Percentiles rank a stretch among this genome's conserved stretches.
Conservation (phyloP, 1,140 invertebrate genomes). For the Mesaphorura yosii region DNA sequence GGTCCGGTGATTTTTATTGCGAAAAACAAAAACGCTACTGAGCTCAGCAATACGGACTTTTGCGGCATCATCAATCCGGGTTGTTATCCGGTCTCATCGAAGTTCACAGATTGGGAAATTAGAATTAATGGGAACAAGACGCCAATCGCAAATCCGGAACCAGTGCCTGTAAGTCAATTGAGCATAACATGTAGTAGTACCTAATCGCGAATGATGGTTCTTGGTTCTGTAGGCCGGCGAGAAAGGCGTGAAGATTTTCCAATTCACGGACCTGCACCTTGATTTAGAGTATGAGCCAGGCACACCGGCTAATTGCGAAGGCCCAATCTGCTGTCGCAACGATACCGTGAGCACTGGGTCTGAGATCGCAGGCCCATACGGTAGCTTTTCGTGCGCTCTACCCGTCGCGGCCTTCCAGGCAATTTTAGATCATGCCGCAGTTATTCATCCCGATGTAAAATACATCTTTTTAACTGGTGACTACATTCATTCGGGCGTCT, state of each 20-base stretch:
- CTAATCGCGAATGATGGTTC: neutral
- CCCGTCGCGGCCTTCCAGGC: slow-evolving; percentile 2
- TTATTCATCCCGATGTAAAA: neutral
- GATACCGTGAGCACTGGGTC: slow-evolving; percentile 8
- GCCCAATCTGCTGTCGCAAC: slow-evolving; percentile 40
- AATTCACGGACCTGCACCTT: slow-evolving; percentile 42
- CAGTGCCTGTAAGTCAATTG: slow-evolving; percentile 7
- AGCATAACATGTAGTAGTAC: neutral
- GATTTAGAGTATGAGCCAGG: slow-evolving; percentile 40
- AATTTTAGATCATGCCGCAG: slow-evolving; percentile 3
- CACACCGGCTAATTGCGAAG: slow-evolving; percentile 37
- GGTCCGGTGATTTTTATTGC: too few species aligned
- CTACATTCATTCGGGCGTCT: slow-evolving; percentile 42
- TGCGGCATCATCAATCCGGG: slow-evolving; percentile 20
- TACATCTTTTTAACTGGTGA: slow-evolving; percentile 55
- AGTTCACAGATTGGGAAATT: slow-evolving; percentile 8
- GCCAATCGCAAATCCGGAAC: neutral
- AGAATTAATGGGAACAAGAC: slow-evolving; percentile 11
- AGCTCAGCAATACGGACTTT: too few species aligned
- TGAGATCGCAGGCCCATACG: neutral
- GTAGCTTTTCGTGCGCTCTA: slow-evolving; percentile 4
- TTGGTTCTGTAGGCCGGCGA: neutral
- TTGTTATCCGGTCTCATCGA: neutral
- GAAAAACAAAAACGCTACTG: too few species aligned
- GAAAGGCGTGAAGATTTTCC: slow-evolving; percentile 38